Percentiles rank a stretch among this genome's conserved stretches.
Evolutionary conservation across 2,888 invertebrate species (phyloP).

Genomic region (Aspidiotus rigidus): DNA sequence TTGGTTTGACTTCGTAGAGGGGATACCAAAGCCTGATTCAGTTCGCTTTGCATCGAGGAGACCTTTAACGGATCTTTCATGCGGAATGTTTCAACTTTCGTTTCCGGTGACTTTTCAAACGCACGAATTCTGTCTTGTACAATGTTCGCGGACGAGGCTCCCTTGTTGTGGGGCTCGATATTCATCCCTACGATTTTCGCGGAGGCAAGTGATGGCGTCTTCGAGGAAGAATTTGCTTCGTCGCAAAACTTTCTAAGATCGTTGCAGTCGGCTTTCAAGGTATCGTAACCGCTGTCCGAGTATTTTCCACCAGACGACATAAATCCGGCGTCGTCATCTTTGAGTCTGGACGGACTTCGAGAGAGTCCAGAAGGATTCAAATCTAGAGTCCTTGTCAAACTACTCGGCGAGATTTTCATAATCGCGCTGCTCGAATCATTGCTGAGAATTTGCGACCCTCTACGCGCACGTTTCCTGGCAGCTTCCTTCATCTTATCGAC

Average conservation of each 20-base stretch:
- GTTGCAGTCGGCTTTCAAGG: conserved; percentile 40
- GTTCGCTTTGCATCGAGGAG: conserved; percentile 41
- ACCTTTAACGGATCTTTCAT: conserved; percentile 45
- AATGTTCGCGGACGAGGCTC: conserved; percentile 40
- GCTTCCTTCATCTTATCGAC: conserved; percentile 19
- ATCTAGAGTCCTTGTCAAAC: neutral
- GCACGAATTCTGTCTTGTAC: conserved; percentile 42
- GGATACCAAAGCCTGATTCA: conserved; percentile 45
- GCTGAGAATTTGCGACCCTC: conserved; percentile 3
- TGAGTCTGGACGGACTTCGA: neutral
- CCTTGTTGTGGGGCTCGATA: conserved; percentile 16
- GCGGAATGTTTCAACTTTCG: conserved; percentile 7
- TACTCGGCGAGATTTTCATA: neutral
- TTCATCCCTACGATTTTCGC: neutral
- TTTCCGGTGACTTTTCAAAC: conserved; percentile 36
- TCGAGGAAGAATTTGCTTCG: neutral
- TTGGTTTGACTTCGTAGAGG: conserved; percentile 12
- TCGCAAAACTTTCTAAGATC: conserved; percentile 28
- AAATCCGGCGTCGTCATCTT: conserved; percentile 34
- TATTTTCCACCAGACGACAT: conserved; percentile 40
- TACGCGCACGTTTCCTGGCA: conserved; percentile 5
- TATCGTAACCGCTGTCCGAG: conserved; percentile 43
- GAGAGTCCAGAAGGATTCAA: neutral
- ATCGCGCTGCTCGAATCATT: conserved; percentile 4
- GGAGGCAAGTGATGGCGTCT: neutral